Percentiles rank a stretch among this genome's conserved stretches.
These are phyloP conservation scores for Melanogrammus aeglefinus DNA, from an alignment of 2,797 vertebrate genomes.

Conservation along the genomic window DNA sequence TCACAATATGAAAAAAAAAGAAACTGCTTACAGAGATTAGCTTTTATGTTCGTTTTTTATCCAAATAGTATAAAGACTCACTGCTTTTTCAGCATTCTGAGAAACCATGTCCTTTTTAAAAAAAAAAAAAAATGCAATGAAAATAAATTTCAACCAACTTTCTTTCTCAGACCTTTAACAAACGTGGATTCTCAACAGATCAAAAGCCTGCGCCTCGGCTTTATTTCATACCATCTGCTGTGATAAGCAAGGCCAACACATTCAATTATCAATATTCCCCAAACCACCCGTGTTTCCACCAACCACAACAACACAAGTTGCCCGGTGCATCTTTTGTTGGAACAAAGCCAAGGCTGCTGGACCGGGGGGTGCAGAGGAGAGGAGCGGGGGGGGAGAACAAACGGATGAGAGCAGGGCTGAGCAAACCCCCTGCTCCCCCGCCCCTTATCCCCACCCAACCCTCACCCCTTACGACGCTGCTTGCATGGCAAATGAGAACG, in stretches of 20 bases:
- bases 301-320: conserved; percentile 48
- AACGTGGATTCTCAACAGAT: conserved; percentile 9
- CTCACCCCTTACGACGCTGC: conserved; percentile 44
- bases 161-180: conserved; percentile 24
- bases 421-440: neutral
- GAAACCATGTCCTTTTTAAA: neutral
- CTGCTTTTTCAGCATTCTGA: neutral
- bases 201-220: conserved; percentile 5
- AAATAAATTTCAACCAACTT: neutral
- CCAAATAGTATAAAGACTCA: neutral
- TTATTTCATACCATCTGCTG: conserved; percentile 25
- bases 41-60: neutral
- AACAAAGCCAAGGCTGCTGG: conserved; percentile 54
- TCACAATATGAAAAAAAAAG: neutral
- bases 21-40: neutral
- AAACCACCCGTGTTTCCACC: conserved; percentile 38
- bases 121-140: neutral
- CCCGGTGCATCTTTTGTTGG: conserved; percentile 56
- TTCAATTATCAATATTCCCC: conserved; percentile 61
- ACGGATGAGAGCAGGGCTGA: conserved; percentile 54
- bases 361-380: conserved; percentile 40
- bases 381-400: conserved; percentile 20
- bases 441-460: neutral
- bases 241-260: conserved; percentile 47
- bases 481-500: conserved; percentile 54